Conservation (phyloP, 2,797 vertebrate genomes). For the Dicrostonyx torquatus region DNA sequence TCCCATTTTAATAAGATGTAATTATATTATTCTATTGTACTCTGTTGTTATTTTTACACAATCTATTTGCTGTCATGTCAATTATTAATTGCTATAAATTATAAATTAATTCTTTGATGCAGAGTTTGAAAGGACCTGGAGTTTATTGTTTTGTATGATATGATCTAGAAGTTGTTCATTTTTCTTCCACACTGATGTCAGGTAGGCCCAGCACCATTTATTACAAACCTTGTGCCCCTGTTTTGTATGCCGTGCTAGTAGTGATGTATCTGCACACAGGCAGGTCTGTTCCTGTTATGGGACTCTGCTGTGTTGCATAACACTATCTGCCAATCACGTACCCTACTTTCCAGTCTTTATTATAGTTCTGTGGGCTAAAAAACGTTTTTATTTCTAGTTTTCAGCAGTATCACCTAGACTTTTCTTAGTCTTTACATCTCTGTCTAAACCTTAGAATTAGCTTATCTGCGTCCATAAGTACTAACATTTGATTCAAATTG, state of each 20-base stretch:
- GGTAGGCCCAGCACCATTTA: background rate
- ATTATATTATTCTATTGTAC: background rate
- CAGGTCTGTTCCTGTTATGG: background rate
- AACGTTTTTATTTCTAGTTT: background rate
- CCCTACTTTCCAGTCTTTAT: background rate
- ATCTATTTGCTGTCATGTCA: background rate
- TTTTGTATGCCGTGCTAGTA: background rate
- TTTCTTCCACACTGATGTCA: background rate
- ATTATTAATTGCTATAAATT: background rate
- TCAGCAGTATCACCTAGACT: background rate
- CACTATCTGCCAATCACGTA: background rate
- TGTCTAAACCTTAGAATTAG: background rate
- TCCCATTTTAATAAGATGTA: background rate
- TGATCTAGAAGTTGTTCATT: background rate
- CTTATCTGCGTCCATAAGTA: background rate
- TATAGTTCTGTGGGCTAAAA: background rate
- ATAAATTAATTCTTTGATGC: background rate
- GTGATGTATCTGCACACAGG: background rate
- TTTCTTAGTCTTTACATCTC: background rate
- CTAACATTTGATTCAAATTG: background rate
- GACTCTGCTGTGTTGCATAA: background rate
- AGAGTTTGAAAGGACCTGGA: background rate
- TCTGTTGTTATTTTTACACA: background rate
- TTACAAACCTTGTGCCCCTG: background rate
- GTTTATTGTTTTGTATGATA: background rate